A percentile compares a stretch with the other conserved stretches of the same genome.
phyloP scores from a whole-genome alignment of 92 coral and sea anemone species.

The Paramuricea clavata region DNA sequence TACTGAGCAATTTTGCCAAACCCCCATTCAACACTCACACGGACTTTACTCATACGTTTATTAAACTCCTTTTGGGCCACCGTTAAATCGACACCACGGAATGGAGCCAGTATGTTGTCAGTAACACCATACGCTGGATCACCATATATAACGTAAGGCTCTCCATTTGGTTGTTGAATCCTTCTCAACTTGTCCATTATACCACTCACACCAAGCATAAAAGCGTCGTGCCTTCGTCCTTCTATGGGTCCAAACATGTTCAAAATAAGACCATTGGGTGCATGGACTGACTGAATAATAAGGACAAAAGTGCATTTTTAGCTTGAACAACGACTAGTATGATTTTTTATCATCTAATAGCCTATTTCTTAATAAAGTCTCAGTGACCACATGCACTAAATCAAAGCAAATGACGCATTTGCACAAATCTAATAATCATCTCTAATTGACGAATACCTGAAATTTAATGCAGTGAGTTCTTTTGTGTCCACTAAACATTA shows the following conservation, averaged over 20 bases:
- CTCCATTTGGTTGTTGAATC: conserved; percentile 67
- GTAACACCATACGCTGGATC: conserved; percentile 73
- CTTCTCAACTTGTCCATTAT: conserved; percentile 56
- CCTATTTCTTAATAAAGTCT: neutral
- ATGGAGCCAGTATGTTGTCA: conserved; percentile 66
- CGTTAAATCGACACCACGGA: conserved; percentile 71
- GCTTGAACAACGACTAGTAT: too few relatives aligned
- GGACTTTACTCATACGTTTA: conserved; percentile 74
- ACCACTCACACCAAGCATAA: conserved; percentile 72
- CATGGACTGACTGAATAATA: conserved; percentile 22
- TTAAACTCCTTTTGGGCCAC: conserved; percentile 67
- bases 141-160: conserved; percentile 67
- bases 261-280: conserved; percentile 49
- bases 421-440: too few relatives aligned
- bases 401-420: too few relatives aligned
- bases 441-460: too few relatives aligned
- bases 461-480: conserved; percentile 72
- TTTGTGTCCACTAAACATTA: conserved; percentile 77
- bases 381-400: too few relatives aligned
- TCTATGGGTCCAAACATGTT: conserved; percentile 72
- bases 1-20: conserved; percentile 86
- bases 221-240: conserved; percentile 71
- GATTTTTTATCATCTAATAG: too few relatives aligned
- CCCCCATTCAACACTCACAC: conserved; percentile 77
- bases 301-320: neutral